phyloP scores from a whole-genome alignment of 2,888 invertebrate species.

The Dioctria linearis region DNA sequence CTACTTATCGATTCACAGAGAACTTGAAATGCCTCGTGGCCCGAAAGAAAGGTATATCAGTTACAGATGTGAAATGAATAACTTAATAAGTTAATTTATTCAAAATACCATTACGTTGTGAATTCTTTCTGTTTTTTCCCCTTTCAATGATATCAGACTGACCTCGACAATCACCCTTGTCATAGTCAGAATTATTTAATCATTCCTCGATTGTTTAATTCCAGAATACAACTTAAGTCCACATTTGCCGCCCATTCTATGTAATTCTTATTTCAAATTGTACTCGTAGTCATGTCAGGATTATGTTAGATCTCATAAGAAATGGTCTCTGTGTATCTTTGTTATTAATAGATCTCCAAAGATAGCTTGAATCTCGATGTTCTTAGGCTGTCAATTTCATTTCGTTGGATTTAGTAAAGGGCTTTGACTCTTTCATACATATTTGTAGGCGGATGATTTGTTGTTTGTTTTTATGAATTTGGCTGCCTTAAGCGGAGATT shows the following conservation, averaged over 20 bases:
- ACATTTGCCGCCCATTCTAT: neutral
- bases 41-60: too few relatives aligned
- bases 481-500: neutral
- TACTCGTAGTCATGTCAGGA: constrained; percentile 25
- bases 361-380: neutral
- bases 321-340: constrained; percentile 13
- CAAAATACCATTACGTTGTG: too few relatives aligned
- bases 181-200: neutral
- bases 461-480: constrained; percentile 22
- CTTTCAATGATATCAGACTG: constrained; percentile 20
- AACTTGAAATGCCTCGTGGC: too few relatives aligned
- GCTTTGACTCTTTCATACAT: constrained; percentile 5
- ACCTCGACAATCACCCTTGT: neutral
- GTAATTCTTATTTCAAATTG: neutral
- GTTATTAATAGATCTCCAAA: constrained; percentile 24
- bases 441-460: neutral
- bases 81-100: too few relatives aligned
- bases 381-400: constrained; percentile 25
- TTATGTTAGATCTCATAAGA: constrained; percentile 8
- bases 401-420: neutral
- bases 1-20: too few relatives aligned
- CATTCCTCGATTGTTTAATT: constrained; percentile 10
- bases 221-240: neutral
- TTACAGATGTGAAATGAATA: too few relatives aligned
- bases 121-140: too few relatives aligned